phyloP scores from a whole-genome alignment of 2,797 vertebrate genomes.

The Hypotaenidia okinawae region DNA sequence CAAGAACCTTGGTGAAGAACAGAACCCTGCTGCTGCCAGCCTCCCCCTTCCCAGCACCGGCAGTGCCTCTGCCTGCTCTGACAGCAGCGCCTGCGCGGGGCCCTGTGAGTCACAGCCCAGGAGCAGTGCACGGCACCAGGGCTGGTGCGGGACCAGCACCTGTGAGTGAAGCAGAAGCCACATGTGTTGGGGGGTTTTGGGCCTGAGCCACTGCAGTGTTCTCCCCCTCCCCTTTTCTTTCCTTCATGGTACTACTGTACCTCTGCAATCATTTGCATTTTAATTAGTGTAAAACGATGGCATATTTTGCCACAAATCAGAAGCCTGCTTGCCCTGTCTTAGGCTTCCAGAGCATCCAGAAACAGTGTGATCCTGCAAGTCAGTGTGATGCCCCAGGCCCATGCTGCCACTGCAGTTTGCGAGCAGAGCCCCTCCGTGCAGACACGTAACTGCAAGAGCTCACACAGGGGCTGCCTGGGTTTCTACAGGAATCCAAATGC shows the following conservation, averaged over 20 bases:
- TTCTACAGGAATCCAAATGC: not conserved
- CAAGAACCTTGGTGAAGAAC: not conserved
- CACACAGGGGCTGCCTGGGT: rapidly evolving
- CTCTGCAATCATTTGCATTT: not conserved
- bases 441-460: not conserved
- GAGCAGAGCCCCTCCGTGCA: rapidly evolving
- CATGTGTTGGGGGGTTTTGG: rapidly evolving
- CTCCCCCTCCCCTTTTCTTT: not conserved
- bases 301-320: not conserved
- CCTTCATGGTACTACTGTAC: not conserved
- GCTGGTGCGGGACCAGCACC: not conserved
- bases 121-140: not conserved
- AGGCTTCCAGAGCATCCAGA: not conserved
- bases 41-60: not conserved
- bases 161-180: not conserved
- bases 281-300: not conserved
- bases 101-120: not conserved
- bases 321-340: not conserved
- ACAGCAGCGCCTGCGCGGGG: not conserved
- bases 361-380: not conserved
- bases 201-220: not conserved
- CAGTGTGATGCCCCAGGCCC: rapidly evolving
- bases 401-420: rapidly evolving
- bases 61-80: not conserved
- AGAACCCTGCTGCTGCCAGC: not conserved